Percentiles rank a stretch among this genome's conserved stretches.
These are phyloP conservation scores for Rutilus rutilus DNA, from an alignment of 2,113 vertebrate genomes.

Conservation along the genomic window DNA sequence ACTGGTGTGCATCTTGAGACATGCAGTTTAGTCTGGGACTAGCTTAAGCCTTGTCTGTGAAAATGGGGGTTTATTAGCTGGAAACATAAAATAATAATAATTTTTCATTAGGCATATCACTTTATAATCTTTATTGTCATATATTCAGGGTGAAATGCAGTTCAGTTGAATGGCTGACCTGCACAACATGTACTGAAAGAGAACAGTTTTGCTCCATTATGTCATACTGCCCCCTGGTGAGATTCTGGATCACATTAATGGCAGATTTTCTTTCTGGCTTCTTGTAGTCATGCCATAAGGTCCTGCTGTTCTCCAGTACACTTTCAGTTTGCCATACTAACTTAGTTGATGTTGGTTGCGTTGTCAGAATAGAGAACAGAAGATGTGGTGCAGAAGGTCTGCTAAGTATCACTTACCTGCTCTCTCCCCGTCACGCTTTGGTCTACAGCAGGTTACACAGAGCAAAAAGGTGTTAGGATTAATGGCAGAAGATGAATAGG, in stretches of 20 bases:
- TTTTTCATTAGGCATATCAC: background rate
- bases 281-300: background rate
- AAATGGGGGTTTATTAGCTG: too few relatives aligned
- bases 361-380: slow-evolving; percentile 35
- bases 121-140: background rate
- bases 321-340: slow-evolving; percentile 33
- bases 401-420: background rate
- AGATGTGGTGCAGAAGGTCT: background rate
- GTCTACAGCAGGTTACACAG: background rate
- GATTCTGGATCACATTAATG: background rate
- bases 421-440: slow-evolving; percentile 24
- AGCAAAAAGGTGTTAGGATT: background rate
- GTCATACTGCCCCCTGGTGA: slow-evolving; percentile 55
- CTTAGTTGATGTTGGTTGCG: slow-evolving; percentile 4
- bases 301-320: slow-evolving; percentile 31
- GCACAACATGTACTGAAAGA: background rate
- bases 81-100: background rate
- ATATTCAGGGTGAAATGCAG: background rate
- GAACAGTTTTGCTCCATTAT: background rate
- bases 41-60: too few relatives aligned
- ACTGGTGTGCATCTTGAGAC: too few relatives aligned
- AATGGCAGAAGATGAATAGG: background rate
- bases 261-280: background rate
- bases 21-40: too few relatives aligned
- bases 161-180: background rate